A percentile compares a stretch with the other conserved stretches of the same genome.
Conservation (phyloP, 2,888 invertebrate genomes). For the Aphidius colemani region DNA sequence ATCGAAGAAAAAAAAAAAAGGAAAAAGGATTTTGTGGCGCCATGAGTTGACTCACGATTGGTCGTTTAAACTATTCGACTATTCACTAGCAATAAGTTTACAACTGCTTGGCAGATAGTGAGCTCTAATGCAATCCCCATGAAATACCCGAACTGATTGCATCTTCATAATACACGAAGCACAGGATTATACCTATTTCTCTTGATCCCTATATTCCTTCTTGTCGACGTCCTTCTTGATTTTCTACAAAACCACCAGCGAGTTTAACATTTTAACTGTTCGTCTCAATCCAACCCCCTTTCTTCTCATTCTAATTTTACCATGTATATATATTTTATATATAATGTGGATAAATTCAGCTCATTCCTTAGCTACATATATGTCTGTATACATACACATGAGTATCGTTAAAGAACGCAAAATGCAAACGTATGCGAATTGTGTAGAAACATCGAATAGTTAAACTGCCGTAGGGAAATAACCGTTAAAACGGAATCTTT, state of each 20-base stretch:
- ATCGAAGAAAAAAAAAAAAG: too few species aligned
- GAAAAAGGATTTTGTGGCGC: too few species aligned
- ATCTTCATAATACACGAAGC: conserved; percentile 28
- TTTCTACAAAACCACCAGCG: not conserved
- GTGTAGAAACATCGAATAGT: conserved; percentile 21
- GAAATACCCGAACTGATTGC: conserved; percentile 17
- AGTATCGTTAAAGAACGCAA: too few species aligned
- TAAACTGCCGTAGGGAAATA: conserved; percentile 40
- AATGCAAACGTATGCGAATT: not conserved
- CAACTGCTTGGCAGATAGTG: too few species aligned
- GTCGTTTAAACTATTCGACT: too few species aligned
- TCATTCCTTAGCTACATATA: too few species aligned
- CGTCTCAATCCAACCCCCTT: not conserved
- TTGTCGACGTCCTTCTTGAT: not conserved
- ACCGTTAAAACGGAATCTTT: conserved; percentile 41
- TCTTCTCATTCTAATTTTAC: not conserved
- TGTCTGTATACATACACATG: too few species aligned
- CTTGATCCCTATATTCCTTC: conserved; percentile 2
- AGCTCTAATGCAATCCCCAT: conserved; percentile 20
- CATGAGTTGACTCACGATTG: too few species aligned
- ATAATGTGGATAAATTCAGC: too few species aligned
- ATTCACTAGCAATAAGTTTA: too few species aligned
- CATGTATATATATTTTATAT: too few species aligned
- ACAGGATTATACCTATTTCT: conserved; percentile 26
- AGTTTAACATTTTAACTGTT: not conserved